Conservation (phyloP, 2,113 vertebrate species). For the Hydrochoerus hydrochaeris region DNA sequence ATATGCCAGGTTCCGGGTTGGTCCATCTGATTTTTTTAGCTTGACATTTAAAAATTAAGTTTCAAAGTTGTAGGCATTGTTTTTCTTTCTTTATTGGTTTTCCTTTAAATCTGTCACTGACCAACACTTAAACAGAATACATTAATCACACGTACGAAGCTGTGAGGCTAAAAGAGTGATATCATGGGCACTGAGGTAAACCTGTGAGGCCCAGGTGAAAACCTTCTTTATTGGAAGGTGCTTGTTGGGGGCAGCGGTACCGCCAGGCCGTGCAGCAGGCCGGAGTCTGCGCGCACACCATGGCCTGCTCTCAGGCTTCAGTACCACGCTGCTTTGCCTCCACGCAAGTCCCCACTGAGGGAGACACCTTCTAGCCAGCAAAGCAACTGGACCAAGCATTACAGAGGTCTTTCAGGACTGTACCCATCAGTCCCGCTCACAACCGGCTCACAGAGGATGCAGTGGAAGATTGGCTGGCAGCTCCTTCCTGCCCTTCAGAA, state of each 20-base stretch:
- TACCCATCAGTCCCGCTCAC: no score
- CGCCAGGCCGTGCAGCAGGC: no score
- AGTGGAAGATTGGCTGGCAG: no score
- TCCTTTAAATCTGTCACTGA: slow-evolving; percentile 68
- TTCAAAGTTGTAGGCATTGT: slow-evolving; percentile 64
- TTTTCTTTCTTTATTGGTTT: slow-evolving; percentile 72
- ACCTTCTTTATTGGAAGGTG: neutral
- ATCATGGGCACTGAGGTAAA: slow-evolving; percentile 19
- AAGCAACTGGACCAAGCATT: no score
- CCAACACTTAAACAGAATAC: slow-evolving; percentile 44
- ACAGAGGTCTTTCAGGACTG: no score
- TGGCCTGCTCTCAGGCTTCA: neutral
- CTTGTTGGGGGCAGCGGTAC: no score
- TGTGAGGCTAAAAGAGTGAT: slow-evolving; percentile 35
- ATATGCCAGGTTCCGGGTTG: slow-evolving; percentile 49
- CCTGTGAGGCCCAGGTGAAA: neutral
- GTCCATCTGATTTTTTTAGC: slow-evolving; percentile 63
- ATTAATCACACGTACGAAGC: slow-evolving; percentile 55
- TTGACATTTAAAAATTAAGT: slow-evolving; percentile 75
- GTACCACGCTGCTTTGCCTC: no score
- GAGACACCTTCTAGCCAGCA: no score
- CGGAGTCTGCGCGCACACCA: no score
- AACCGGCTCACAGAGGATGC: no score
- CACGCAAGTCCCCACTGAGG: no score
- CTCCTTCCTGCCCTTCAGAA: no score